phyloP scores from a whole-genome alignment of 2,797 vertebrate genomes.

The Tiaroga cobitis region DNA sequence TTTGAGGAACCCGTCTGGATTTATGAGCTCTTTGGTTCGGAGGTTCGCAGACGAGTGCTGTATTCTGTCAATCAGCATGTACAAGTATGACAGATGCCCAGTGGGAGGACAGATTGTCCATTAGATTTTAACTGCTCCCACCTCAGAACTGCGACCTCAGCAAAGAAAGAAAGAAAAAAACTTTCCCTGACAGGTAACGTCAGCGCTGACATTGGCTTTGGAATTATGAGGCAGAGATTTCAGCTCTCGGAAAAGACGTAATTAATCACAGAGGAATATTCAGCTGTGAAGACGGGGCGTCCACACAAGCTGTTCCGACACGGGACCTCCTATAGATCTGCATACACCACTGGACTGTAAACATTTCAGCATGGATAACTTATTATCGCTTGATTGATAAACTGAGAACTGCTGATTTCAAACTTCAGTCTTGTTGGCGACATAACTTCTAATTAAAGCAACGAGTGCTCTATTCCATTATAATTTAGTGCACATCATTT shows the following conservation, averaged over 20 bases:
- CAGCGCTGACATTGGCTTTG: slow-evolving; percentile 60
- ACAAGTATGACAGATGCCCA: slow-evolving; percentile 60
- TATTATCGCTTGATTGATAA: slow-evolving; percentile 10
- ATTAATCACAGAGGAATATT: slow-evolving; percentile 57
- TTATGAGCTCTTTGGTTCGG: slow-evolving; percentile 61
- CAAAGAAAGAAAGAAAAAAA: slow-evolving; percentile 55
- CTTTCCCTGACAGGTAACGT: slow-evolving; percentile 65
- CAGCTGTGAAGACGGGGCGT: slow-evolving; percentile 17
- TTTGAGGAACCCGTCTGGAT: slow-evolving; percentile 69
- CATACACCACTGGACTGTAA: neutral
- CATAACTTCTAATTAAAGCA: slow-evolving; percentile 9
- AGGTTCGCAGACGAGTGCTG: slow-evolving; percentile 69
- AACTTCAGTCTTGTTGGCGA: neutral
- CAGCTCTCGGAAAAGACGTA: slow-evolving; percentile 58
- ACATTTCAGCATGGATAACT: neutral
- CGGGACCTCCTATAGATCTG: slow-evolving; percentile 19
- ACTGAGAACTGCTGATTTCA: neutral
- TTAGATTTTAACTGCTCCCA: slow-evolving; percentile 69
- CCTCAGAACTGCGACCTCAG: slow-evolving; percentile 67
- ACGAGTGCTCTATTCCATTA: neutral
- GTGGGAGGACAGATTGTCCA: slow-evolving; percentile 69
- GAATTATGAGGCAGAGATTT: slow-evolving; percentile 69
- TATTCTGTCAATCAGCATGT: slow-evolving; percentile 68
- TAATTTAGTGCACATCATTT: neutral
- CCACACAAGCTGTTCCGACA: slow-evolving; percentile 35